Evolutionary conservation across 2,888 invertebrate genomes (phyloP).

Genomic region (Trichogramma dendrolimi): DNA sequence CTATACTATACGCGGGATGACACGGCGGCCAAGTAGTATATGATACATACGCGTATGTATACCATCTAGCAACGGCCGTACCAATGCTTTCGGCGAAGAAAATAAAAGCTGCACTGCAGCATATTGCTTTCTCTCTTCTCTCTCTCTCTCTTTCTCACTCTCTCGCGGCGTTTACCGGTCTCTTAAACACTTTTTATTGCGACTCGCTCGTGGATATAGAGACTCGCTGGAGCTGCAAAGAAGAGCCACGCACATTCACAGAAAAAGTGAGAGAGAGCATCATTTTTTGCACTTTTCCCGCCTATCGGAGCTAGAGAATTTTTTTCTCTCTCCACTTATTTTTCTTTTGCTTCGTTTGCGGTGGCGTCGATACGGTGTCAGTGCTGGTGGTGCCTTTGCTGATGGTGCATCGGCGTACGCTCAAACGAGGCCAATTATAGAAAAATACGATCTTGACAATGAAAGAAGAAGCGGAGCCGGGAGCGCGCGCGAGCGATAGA

Average conservation of each 20-base stretch:
- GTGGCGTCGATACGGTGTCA: no score
- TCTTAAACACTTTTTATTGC: constrained; percentile 17
- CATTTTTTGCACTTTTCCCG: neutral
- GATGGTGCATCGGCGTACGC: constrained; percentile 5
- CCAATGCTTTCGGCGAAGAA: neutral
- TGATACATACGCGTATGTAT: no score
- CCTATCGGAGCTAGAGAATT: neutral
- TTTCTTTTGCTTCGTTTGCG: neutral
- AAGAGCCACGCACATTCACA: no score
- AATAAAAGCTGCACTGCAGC: constrained; percentile 8
- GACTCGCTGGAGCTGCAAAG: no score
- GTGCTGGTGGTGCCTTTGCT: neutral
- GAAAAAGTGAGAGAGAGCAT: no score
- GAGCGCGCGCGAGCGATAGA: neutral
- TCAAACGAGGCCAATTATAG: constrained; percentile 23
- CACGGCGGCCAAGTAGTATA: no score
- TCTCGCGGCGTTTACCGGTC: constrained; percentile 8
- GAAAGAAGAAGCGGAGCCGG: neutral
- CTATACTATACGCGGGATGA: no score
- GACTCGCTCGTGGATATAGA: neutral
- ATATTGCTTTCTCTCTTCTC: no score
- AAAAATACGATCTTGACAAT: constrained; percentile 21
- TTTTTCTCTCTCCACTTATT: neutral
- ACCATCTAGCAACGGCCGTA: no score
- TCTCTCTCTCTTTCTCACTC: no score